These are phyloP conservation scores for Plebejus argus DNA, from an alignment of 2,888 invertebrate genomes.

Conservation along the genomic window DNA sequence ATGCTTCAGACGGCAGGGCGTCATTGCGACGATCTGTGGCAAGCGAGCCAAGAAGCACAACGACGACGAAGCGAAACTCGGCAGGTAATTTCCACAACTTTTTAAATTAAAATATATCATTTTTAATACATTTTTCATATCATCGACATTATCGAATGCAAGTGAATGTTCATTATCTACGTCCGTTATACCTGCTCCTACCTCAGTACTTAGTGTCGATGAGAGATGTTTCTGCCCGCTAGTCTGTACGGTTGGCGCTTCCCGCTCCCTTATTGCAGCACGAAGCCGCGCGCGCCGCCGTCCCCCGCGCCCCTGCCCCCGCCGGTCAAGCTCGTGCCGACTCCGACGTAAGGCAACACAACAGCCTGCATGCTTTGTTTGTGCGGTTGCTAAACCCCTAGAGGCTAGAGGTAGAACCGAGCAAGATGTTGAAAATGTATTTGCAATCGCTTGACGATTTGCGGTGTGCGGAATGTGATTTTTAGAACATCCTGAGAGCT, in stretches of 20 bases:
- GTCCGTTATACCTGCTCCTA: slow-evolving; percentile 43
- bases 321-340: slow-evolving; percentile 87
- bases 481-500: neutral
- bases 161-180: slow-evolving; percentile 48
- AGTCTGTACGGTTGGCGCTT: slow-evolving; percentile 98
- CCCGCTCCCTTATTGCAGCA: slow-evolving; percentile 97
- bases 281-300: slow-evolving; percentile 90
- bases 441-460: neutral
- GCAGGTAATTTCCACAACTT: slow-evolving; percentile 83
- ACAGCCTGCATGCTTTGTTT: slow-evolving; percentile 76
- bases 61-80: slow-evolving; percentile 91
- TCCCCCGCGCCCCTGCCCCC: slow-evolving; percentile 90
- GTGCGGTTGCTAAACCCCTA: slow-evolving; percentile 65
- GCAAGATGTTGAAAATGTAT: slow-evolving; percentile 37
- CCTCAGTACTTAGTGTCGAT: slow-evolving; percentile 74
- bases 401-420: slow-evolving; percentile 47
- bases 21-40: slow-evolving; percentile 86
- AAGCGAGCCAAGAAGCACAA: slow-evolving; percentile 85
- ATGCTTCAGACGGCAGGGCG: slow-evolving; percentile 83
- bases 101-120: slow-evolving; percentile 37
- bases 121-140: slow-evolving; percentile 51
- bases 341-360: slow-evolving; percentile 82
- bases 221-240: slow-evolving; percentile 82
- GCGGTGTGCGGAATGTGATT: neutral
- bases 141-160: slow-evolving; percentile 56